A percentile compares a stretch with the other conserved stretches of the same genome.
Evolutionary conservation across 2,888 invertebrate genomes (phyloP).

Genomic region (Dinocampus coccinellae): DNA sequence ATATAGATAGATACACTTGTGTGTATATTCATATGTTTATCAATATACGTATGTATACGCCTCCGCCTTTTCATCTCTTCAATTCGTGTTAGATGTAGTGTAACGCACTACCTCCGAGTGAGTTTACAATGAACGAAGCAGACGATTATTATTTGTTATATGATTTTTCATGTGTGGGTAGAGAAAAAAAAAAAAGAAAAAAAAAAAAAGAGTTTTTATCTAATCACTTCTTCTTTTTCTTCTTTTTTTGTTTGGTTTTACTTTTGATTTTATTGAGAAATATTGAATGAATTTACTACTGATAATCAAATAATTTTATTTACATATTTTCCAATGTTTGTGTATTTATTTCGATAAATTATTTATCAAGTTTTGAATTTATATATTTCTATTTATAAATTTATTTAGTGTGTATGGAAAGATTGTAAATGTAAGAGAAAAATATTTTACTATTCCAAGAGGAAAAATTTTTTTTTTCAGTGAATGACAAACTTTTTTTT

Average conservation of each 20-base stretch:
- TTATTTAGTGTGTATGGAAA: no score
- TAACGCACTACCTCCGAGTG: not conserved
- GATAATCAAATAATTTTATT: no score
- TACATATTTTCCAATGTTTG: no score
- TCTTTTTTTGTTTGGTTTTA: not conserved
- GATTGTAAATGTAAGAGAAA: not conserved
- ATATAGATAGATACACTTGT: not conserved
- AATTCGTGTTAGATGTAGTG: not conserved
- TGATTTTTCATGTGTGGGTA: not conserved
- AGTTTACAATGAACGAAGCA: not conserved
- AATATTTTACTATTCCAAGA: conserved; percentile 57
- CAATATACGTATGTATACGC: not conserved
- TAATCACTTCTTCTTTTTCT: not conserved
- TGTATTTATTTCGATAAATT: no score
- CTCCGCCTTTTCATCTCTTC: not conserved
- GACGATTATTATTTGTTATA: not conserved
- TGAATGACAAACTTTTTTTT: not conserved
- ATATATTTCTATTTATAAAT: no score
- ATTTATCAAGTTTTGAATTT: no score
- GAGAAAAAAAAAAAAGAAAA: not conserved
- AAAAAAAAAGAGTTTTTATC: no score
- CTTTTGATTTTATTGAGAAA: no score
- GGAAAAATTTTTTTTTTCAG: no score
- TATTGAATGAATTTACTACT: no score
- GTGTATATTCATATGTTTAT: not conserved